Evolutionary conservation across 2,797 vertebrate species (phyloP).

Genomic region (Hafferia zeledoni): DNA sequence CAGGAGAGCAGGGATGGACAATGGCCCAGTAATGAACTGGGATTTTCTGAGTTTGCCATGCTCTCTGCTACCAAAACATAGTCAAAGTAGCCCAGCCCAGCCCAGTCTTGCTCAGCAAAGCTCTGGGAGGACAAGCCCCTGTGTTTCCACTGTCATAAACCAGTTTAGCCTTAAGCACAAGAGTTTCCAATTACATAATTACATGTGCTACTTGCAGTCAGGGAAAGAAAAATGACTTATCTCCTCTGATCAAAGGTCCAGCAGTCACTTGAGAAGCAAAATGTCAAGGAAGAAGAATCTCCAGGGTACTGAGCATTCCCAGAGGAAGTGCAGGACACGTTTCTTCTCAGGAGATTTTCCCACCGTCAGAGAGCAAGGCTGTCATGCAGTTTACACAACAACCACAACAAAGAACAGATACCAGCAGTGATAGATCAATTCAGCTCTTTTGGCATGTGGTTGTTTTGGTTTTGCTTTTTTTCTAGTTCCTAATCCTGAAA

Average conservation of each 20-base stretch:
- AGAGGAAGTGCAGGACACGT: conserved; percentile 67
- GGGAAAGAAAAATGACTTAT: background rate
- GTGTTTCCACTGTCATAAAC: background rate
- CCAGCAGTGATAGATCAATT: conserved; percentile 43
- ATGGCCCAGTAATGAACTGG: background rate
- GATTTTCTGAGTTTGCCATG: background rate
- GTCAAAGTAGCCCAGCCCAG: background rate
- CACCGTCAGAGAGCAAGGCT: conserved; percentile 38
- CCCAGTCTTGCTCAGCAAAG: background rate
- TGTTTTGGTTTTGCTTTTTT: background rate
- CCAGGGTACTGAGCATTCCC: conserved; percentile 70
- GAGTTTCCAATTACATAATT: background rate
- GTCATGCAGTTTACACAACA: background rate
- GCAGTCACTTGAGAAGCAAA: conserved; percentile 60
- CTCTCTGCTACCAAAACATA: background rate
- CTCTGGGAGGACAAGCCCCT: background rate
- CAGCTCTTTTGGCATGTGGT: background rate
- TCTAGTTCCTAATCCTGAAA: background rate
- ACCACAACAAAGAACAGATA: conserved; percentile 5
- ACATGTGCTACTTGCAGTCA: background rate
- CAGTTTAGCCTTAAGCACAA: background rate
- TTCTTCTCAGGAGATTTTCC: conserved; percentile 72
- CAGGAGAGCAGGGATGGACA: background rate
- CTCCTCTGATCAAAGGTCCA: conserved; percentile 12
- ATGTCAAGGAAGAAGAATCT: conserved; percentile 60